phyloP scores from a whole-genome alignment of 2,888 invertebrate species.

The Lasioglossum villosulum region DNA sequence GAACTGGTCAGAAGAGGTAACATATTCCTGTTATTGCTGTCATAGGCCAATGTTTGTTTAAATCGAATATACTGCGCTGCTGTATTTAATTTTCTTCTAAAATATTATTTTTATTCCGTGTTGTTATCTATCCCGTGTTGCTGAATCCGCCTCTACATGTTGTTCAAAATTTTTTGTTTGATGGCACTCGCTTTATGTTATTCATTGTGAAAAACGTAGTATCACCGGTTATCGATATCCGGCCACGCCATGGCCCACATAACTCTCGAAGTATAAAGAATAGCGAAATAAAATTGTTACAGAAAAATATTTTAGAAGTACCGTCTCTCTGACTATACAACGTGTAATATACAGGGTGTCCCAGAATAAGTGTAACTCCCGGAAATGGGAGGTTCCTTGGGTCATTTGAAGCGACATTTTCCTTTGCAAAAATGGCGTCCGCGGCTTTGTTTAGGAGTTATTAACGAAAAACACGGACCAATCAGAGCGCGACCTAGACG shows the following conservation, averaged over 20 bases:
- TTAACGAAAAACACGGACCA: no score
- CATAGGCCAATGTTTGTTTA: neutral
- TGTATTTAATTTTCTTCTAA: neutral
- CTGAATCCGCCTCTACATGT: neutral
- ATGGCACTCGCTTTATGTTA: neutral
- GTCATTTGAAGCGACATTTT: no score
- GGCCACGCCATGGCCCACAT: neutral
- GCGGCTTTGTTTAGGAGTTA: no score
- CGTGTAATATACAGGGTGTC: no score
- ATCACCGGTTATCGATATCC: neutral
- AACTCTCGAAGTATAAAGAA: neutral
- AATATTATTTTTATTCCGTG: neutral
- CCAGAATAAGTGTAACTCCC: no score
- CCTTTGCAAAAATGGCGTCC: no score
- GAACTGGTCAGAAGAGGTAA: neutral
- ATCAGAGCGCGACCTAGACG: no score
- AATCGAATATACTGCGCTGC: neutral
- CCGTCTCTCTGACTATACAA: no score
- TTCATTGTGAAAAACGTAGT: neutral
- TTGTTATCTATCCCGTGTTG: neutral
- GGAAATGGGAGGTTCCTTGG: no score
- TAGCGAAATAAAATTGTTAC: neutral
- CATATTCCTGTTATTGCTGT: neutral
- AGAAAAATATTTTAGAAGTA: neutral
- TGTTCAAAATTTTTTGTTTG: neutral